A percentile compares a stretch with the other conserved stretches of the same genome.
phyloP scores from a whole-genome alignment of 2,888 invertebrate species.

The Ophraella communa region DNA sequence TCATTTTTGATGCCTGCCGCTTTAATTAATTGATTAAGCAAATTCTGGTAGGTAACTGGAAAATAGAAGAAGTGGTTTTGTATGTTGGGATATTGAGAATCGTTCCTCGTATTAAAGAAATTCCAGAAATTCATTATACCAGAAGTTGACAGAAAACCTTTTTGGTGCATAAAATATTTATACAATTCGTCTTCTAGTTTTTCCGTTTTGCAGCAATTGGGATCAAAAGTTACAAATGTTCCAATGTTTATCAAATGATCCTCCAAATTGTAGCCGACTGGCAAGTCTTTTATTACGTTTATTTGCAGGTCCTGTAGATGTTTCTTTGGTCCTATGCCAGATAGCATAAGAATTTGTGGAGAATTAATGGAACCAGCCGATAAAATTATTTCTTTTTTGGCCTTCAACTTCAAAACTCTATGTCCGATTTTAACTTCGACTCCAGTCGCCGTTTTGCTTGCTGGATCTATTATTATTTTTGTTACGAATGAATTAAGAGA shows the following conservation, averaged over 20 bases:
- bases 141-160: constrained; percentile 61
- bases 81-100: constrained; percentile 61
- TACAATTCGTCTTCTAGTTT: constrained; percentile 35
- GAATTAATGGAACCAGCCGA: constrained; percentile 71
- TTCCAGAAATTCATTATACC: constrained; percentile 59
- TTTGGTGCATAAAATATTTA: constrained; percentile 61
- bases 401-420: constrained; percentile 49
- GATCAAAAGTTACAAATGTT: constrained; percentile 34
- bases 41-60: constrained; percentile 48
- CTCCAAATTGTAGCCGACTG: constrained; percentile 66
- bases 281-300: constrained; percentile 58
- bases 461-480: constrained; percentile 62
- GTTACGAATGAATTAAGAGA: constrained; percentile 65
- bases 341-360: constrained; percentile 73
- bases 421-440: constrained; percentile 57
- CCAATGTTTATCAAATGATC: constrained; percentile 62
- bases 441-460: constrained; percentile 58
- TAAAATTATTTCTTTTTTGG: constrained; percentile 69
- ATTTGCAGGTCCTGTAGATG: constrained; percentile 61
- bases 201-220: constrained; percentile 14
- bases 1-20: constrained; percentile 72
- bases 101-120: constrained; percentile 61
- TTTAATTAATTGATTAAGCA: constrained; percentile 58
- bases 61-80: constrained; percentile 51
- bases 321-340: constrained; percentile 67